phyloP scores from a whole-genome alignment of 2,888 invertebrate species.

The Tetropium fuscum region DNA sequence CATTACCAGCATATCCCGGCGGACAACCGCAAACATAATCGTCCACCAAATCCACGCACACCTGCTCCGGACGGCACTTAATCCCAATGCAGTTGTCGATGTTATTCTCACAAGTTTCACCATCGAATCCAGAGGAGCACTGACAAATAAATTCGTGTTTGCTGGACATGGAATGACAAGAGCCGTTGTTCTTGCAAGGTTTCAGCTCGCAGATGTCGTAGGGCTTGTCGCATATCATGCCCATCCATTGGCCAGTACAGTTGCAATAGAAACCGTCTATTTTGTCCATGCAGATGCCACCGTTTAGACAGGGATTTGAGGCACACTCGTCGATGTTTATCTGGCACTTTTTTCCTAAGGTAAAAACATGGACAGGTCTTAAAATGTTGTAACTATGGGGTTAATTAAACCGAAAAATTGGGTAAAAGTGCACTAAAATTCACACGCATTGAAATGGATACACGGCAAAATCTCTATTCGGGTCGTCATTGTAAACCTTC shows the following conservation, averaged over 20 bases:
- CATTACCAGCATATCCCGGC: constrained; percentile 71
- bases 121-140: constrained; percentile 76
- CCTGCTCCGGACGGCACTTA: constrained; percentile 65
- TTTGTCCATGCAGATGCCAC: constrained; percentile 68
- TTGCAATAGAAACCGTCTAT: constrained; percentile 70
- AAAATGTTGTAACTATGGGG: no score
- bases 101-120: constrained; percentile 73
- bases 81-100: constrained; percentile 75
- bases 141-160: constrained; percentile 71
- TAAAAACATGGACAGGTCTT: no score
- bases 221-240: constrained; percentile 69
- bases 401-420: no score
- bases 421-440: no score
- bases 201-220: constrained; percentile 70
- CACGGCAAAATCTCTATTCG: no score
- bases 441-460: no score
- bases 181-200: constrained; percentile 75
- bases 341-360: constrained; percentile 69
- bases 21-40: constrained; percentile 73
- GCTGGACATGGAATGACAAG: constrained; percentile 68
- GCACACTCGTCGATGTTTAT: constrained; percentile 67
- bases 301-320: constrained; percentile 69
- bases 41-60: constrained; percentile 70
- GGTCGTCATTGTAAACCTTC: no score
- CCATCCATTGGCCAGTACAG: constrained; percentile 71